Evolutionary conservation across 35 echinoderm and acorn worm species (phyloP).

Genomic region (Ophiothrix spiculata): DNA sequence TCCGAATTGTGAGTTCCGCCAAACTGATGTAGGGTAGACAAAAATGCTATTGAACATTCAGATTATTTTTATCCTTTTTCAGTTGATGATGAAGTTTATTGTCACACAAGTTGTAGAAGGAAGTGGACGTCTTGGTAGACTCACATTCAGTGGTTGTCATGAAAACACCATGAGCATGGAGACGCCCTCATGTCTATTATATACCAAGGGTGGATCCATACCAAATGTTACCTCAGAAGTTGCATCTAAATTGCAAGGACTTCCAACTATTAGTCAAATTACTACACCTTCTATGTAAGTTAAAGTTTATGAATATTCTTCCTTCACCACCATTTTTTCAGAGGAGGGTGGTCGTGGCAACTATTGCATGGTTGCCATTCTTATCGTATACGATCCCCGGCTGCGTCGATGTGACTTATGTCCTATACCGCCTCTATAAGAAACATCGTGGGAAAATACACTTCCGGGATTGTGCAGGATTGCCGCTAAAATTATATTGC

Average conservation of each 20-base stretch:
- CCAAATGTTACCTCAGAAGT: slow-evolving; percentile 72
- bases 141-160: slow-evolving; percentile 55
- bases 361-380: too few relatives aligned
- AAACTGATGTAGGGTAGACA: too few relatives aligned
- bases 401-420: too few relatives aligned
- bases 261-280: slow-evolving; percentile 56
- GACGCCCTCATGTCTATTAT: slow-evolving; percentile 74
- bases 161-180: slow-evolving; percentile 32
- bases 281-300: slow-evolving; percentile 85
- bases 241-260: slow-evolving; percentile 31
- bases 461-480: too few relatives aligned
- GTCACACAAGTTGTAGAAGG: not conserved
- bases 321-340: too few relatives aligned
- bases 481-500: too few relatives aligned
- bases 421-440: too few relatives aligned
- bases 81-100: not conserved
- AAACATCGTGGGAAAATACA: too few relatives aligned
- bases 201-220: slow-evolving; percentile 70
- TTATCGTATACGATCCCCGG: too few relatives aligned
- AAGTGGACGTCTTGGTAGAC: slow-evolving; percentile 33
- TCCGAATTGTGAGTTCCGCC: too few relatives aligned
- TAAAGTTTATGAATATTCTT: not conserved
- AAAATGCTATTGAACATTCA: too few relatives aligned
- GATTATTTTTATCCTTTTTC: not conserved
- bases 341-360: too few relatives aligned